Base-by-base conservation (phyloP, 2,888 invertebrate genomes). In the Alviniconcha strummeri region DNA sequence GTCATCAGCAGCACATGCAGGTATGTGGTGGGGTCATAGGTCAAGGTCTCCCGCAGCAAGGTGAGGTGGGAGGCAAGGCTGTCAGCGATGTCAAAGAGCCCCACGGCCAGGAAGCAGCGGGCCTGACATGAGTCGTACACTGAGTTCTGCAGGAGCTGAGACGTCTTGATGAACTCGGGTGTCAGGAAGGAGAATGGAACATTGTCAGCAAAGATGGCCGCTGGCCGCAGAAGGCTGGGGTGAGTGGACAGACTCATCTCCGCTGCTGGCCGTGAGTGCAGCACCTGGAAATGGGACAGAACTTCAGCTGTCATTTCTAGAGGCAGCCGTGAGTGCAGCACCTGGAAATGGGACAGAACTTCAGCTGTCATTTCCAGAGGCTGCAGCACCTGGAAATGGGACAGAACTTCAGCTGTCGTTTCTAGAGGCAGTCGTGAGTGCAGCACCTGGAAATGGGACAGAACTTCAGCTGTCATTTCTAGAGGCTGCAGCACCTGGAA, bases 141-240 rank as follows among this genome's bases (percentile, higher is more conserved):
- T 36, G 88, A 88, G 72, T 90, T 90, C 86, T 90, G 89, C 6
- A 90, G 83, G 36, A 91, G 89, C 84, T 91, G 91, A 81, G 89
- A 90, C 57, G 90, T 90, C 84, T 90, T 89, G 81, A 91, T 90
- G 85, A 91, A 91, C 81, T 90, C 91, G 13, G 90, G 90, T 1
- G 91, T 90, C 19, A 92, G 89, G 85, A 89, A 91, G 55, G 89
- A 88, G 84, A 89, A 89, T 6, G 91, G 91, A 80, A 92, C 88
- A 57, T 88, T 87, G 82, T 92, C 91, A 13, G 89, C 89, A 85
- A 91, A 91, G 19, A 90, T 89, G 55, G 89, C 88, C n/a, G 88
- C 88, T 5, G 90, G 90, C 67, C 89, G 88, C 55, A 91, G 87
- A 19, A 91, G 85, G 81, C 90, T 90, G 4, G 91, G 90, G 81